Conservation (phyloP, 2,888 invertebrate species). For the Aphodius sticticus region DNA sequence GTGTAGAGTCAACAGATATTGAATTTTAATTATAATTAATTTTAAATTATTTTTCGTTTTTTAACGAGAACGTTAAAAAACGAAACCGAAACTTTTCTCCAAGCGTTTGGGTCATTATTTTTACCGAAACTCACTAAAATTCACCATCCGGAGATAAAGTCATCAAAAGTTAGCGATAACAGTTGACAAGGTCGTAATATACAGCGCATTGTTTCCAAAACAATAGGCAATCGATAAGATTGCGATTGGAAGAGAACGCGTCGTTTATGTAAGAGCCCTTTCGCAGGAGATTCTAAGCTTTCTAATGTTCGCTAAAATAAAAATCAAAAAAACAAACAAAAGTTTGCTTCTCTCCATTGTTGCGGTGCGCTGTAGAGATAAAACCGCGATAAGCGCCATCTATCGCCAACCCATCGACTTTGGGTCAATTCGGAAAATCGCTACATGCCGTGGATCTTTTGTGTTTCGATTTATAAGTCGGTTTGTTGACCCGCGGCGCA, state of each 20-base stretch:
- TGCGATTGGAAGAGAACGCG: background rate
- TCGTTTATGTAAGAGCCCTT: background rate
- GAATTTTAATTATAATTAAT: too few relatives aligned
- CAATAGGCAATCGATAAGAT: constrained; percentile 4
- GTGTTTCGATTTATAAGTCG: background rate
- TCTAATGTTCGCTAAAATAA: constrained; percentile 4
- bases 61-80: too few relatives aligned
- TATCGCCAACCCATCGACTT: background rate
- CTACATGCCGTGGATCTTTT: background rate
- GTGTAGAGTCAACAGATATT: too few relatives aligned
- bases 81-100: too few relatives aligned
- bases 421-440: background rate
- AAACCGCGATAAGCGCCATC: background rate
- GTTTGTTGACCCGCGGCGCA: background rate
- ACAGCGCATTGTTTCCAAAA: background rate
- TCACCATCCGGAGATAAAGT: background rate
- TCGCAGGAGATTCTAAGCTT: background rate
- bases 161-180: background rate
- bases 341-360: background rate
- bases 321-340: background rate
- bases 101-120: background rate
- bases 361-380: background rate
- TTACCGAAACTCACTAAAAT: background rate
- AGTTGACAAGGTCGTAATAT: background rate
- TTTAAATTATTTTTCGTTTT: too few relatives aligned